phyloP scores from a whole-genome alignment of 2,113 vertebrate genomes.

The Kryptolebias marmoratus region DNA sequence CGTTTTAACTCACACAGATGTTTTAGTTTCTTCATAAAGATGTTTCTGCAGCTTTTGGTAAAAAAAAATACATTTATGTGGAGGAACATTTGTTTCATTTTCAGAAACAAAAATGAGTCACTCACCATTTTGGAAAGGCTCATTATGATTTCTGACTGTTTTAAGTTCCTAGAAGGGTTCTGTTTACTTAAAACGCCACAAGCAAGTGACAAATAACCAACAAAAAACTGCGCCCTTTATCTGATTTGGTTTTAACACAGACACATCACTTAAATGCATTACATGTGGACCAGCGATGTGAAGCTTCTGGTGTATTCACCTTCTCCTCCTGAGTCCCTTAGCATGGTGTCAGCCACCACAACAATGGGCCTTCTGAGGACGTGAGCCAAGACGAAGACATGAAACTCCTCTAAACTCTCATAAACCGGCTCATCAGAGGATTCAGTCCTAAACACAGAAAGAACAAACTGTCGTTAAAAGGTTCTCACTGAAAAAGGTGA shows the following conservation, averaged over 20 bases:
- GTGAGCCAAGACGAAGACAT: constrained; percentile 94
- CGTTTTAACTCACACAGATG: no score
- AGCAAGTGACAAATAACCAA: neutral
- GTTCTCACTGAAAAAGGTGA: no score
- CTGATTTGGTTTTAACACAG: neutral
- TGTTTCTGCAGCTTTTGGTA: no score
- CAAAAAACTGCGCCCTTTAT: no score
- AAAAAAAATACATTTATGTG: no score
- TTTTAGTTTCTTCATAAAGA: no score
- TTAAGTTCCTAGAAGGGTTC: no score
- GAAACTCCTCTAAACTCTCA: constrained; percentile 96
- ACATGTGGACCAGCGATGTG: no score
- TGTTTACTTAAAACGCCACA: neutral
- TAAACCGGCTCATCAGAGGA: constrained; percentile 94
- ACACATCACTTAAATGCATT: neutral
- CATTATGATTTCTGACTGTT: no score
- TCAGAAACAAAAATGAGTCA: no score
- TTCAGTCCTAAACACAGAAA: constrained; percentile 79
- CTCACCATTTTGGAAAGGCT: no score
- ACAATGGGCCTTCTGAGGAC: constrained; percentile 92
- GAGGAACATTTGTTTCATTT: no score
- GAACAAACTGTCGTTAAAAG: neutral
- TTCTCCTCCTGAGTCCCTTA: constrained; percentile 95
- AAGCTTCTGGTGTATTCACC: constrained; percentile 72
- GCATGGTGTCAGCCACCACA: constrained; percentile 98